A percentile compares a stretch with the other conserved stretches of the same genome.
Conservation (phyloP, 2,113 vertebrate species). For the Cyprinodon brontotheroides region DNA sequence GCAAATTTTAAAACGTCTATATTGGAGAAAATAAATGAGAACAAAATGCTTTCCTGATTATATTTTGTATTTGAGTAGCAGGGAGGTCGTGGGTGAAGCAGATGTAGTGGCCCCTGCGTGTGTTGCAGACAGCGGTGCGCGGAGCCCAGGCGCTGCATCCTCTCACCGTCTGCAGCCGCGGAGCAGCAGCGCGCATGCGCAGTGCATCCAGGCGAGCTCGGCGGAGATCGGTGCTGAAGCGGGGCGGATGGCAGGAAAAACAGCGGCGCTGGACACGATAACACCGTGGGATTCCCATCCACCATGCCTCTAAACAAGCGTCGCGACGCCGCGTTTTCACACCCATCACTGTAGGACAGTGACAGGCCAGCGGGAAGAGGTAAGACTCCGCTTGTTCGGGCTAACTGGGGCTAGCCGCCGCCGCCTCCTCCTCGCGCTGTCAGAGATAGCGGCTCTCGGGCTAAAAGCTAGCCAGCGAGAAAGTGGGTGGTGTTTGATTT, state of each 20-base stretch:
- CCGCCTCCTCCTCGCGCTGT: slow-evolving; percentile 54
- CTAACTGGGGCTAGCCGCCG: slow-evolving; percentile 71
- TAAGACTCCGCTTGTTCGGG: slow-evolving; percentile 72
- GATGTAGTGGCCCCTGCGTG: neutral
- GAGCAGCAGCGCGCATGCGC: slow-evolving; percentile 80
- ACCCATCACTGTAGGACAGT: slow-evolving; percentile 60
- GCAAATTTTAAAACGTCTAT: no score
- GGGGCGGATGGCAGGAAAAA: slow-evolving; percentile 84
- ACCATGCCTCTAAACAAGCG: slow-evolving; percentile 60
- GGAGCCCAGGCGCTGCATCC: slow-evolving; percentile 50
- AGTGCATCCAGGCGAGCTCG: slow-evolving; percentile 82
- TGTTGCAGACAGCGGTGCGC: neutral
- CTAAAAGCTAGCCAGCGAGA: slow-evolving; percentile 58
- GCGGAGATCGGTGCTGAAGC: slow-evolving; percentile 86
- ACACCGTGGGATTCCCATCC: slow-evolving; percentile 69
- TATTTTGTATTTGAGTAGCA: neutral
- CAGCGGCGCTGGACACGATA: slow-evolving; percentile 79
- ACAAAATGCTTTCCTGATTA: neutral
- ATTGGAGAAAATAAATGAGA: neutral
- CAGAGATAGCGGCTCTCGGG: slow-evolving; percentile 58
- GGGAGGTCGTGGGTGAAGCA: neutral
- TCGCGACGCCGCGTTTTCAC: slow-evolving; percentile 46
- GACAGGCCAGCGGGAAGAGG: slow-evolving; percentile 70
- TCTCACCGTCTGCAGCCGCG: slow-evolving; percentile 54
- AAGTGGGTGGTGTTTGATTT: slow-evolving; percentile 62